Percentiles rank a stretch among this genome's conserved stretches.
These are phyloP conservation scores for Trachemys scripta DNA, from an alignment of 2,113 vertebrate genomes.

Conservation along the genomic window DNA sequence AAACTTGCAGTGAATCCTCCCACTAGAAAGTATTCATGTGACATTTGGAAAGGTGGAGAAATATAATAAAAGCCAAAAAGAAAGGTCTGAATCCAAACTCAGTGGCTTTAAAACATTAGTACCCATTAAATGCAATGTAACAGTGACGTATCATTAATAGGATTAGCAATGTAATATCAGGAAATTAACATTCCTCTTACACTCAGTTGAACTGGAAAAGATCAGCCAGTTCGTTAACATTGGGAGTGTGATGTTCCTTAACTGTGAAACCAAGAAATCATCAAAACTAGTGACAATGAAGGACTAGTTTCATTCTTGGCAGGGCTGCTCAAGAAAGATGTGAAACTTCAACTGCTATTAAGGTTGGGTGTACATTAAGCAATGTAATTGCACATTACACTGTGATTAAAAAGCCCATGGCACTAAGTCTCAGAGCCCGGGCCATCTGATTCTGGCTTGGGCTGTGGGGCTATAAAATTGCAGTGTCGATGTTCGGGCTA, in stretches of 20 bases:
- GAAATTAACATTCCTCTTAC: neutral
- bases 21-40: neutral
- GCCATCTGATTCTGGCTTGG: neutral
- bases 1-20: neutral
- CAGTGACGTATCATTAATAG: neutral
- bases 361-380: neutral
- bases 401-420: neutral
- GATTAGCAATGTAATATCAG: neutral
- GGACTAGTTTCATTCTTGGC: neutral
- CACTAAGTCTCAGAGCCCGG: neutral
- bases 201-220: neutral
- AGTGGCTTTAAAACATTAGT: neutral
- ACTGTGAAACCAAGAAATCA: neutral
- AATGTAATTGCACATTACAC: neutral
- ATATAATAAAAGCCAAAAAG: neutral
- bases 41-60: neutral
- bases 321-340: neutral
- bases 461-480: neutral
- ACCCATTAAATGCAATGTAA: neutral
- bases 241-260: neutral
- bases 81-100: neutral
- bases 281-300: neutral
- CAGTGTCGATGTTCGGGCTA: neutral
- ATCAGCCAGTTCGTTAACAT: neutral
- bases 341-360: neutral